phyloP scores from a whole-genome alignment of 2,113 vertebrate genomes.

The Tetraodon nigroviridis region DNA sequence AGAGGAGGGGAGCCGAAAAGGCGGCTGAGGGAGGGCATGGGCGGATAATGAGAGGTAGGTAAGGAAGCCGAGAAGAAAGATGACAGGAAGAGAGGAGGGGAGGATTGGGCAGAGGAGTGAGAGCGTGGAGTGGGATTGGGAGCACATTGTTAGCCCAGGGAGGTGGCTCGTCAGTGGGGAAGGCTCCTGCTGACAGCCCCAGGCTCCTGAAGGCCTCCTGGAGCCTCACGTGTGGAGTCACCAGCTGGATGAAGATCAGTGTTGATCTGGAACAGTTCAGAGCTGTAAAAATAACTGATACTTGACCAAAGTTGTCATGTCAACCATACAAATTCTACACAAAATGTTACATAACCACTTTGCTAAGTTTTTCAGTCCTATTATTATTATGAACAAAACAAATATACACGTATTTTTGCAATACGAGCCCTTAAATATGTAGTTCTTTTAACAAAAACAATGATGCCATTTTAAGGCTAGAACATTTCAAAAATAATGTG shows the following conservation, averaged over 20 bases:
- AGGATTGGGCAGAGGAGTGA: conserved; percentile 8
- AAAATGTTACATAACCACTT: too few relatives aligned
- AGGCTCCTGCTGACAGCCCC: conserved; percentile 47
- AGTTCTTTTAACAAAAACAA: too few relatives aligned
- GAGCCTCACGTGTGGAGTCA: conserved; percentile 29
- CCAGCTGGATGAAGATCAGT: conserved; percentile 45
- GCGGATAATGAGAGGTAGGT: conserved; percentile 6
- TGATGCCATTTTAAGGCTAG: too few relatives aligned
- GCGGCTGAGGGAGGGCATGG: background rate
- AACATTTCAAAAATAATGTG: too few relatives aligned
- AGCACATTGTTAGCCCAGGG: conserved; percentile 34
- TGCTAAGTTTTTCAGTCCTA: too few relatives aligned
- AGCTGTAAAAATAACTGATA: too few relatives aligned
- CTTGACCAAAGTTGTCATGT: too few relatives aligned
- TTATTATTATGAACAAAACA: too few relatives aligned
- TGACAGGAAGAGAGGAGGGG: conserved; percentile 4
- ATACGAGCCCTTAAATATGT: too few relatives aligned
- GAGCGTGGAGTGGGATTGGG: background rate
- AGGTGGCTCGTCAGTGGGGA: conserved; percentile 37
- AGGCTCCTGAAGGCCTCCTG: conserved; percentile 44
- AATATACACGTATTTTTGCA: too few relatives aligned
- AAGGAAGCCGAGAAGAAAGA: conserved; percentile 15
- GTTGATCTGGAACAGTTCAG: conserved; percentile 33
- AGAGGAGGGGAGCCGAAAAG: conserved; percentile 8
- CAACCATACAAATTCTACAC: too few relatives aligned